These are phyloP conservation scores for Drosophila meridiana DNA, from an alignment of 2,888 invertebrate species.

Conservation along the genomic window DNA sequence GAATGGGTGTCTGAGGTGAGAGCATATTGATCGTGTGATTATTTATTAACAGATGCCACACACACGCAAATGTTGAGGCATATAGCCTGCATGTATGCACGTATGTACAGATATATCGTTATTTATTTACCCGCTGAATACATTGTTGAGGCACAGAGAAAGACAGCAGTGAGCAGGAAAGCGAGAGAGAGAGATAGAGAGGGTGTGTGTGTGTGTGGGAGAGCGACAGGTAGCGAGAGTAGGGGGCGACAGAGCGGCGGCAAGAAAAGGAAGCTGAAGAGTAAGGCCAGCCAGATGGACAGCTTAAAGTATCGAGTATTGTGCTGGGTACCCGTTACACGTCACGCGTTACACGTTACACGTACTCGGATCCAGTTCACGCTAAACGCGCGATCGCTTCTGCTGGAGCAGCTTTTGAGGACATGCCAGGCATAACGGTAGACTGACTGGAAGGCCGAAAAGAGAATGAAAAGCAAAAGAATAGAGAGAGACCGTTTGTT, in stretches of 20 bases:
- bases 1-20: not conserved
- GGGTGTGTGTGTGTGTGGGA: too few relatives aligned
- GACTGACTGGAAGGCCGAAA: constrained; percentile 31
- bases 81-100: constrained; percentile 2
- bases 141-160: constrained; percentile 60
- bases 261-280: constrained; percentile 32
- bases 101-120: constrained; percentile 17
- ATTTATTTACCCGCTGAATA: constrained; percentile 83
- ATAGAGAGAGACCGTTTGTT: constrained; percentile 45
- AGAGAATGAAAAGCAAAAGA: constrained; percentile 25
- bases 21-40: constrained; percentile 18
- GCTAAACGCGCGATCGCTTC: constrained; percentile 48
- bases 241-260: constrained; percentile 22
- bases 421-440: constrained; percentile 58
- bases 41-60: constrained; percentile 19
- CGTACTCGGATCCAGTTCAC: constrained; percentile 47
- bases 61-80: constrained; percentile 4
- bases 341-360: constrained; percentile 14
- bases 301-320: constrained; percentile 32
- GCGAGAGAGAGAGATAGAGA: constrained; percentile 13
- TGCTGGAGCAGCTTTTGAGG: constrained; percentile 35
- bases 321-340: constrained; percentile 28
- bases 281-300: constrained; percentile 28
- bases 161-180: constrained; percentile 19
- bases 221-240: constrained; percentile 3